A percentile compares a stretch with the other conserved stretches of the same genome.
These are phyloP conservation scores for Chrysina gloriosa DNA, from an alignment of 2,888 invertebrate genomes.

Conservation along the genomic window DNA sequence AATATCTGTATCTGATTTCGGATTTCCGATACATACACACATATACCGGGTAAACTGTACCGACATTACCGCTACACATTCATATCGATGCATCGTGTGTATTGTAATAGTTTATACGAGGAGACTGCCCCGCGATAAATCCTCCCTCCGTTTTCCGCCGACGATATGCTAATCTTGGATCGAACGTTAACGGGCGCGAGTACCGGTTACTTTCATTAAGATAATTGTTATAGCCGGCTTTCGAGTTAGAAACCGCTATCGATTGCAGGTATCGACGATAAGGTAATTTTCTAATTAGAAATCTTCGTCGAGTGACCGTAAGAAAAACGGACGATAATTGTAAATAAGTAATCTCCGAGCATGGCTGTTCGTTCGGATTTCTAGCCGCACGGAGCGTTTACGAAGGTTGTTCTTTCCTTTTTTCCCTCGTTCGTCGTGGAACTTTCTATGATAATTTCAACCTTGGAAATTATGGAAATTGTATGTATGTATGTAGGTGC, in stretches of 20 bases:
- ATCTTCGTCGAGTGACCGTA: slow-evolving; percentile 13
- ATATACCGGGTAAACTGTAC: slow-evolving; percentile 7
- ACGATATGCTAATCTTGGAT: slow-evolving; percentile 43
- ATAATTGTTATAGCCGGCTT: slow-evolving; percentile 47
- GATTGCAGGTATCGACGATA: slow-evolving; percentile 36
- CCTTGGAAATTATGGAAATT: slow-evolving; percentile 6
- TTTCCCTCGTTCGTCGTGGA: slow-evolving; percentile 3
- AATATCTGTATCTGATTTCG: not conserved
- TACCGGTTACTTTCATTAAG: slow-evolving; percentile 50
- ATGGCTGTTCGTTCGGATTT: not conserved
- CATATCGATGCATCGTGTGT: not conserved
- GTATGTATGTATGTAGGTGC: too few relatives aligned
- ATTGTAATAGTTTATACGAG: slow-evolving; percentile 14
- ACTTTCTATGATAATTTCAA: slow-evolving; percentile 15
- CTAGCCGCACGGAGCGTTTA: not conserved
- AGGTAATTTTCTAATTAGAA: slow-evolving; percentile 39
- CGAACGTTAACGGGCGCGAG: slow-evolving; percentile 37
- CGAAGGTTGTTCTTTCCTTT: too few relatives aligned
- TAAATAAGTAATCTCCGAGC: not conserved
- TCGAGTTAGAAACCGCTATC: slow-evolving; percentile 39
- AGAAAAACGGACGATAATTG: slow-evolving; percentile 4
- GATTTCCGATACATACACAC: not conserved
- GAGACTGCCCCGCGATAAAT: slow-evolving; percentile 39
- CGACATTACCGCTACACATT: not conserved
- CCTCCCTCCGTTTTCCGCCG: slow-evolving; percentile 15